Conservation (phyloP, 2,113 vertebrate genomes). For the Motacilla alba region DNA sequence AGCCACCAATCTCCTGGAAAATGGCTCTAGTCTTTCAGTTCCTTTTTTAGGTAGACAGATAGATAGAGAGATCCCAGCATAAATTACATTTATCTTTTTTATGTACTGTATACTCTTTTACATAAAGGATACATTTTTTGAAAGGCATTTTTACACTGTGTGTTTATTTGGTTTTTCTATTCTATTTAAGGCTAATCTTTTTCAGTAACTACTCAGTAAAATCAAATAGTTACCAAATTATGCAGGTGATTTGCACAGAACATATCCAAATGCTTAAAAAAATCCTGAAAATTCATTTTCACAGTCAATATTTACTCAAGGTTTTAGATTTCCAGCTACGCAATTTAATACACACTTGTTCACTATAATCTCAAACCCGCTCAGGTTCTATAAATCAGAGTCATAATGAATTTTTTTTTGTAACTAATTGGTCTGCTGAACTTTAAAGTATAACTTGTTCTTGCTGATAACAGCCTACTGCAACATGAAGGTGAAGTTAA, state of each 20-base stretch:
- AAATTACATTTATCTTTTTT: neutral
- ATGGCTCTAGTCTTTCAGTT: neutral
- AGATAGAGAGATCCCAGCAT: neutral
- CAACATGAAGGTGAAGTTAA: neutral
- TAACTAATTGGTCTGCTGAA: neutral
- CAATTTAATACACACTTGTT: neutral
- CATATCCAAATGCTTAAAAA: neutral
- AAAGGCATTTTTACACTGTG: neutral
- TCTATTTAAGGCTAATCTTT: neutral
- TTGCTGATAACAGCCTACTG: neutral
- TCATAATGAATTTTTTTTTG: neutral
- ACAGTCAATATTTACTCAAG: neutral
- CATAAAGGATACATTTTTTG: neutral
- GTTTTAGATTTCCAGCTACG: neutral
- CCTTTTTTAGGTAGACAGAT: neutral
- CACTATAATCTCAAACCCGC: neutral
- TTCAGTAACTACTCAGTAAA: neutral
- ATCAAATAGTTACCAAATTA: neutral
- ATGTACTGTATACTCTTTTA: neutral
- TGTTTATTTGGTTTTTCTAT: neutral
- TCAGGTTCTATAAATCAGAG: neutral
- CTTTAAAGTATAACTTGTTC: neutral
- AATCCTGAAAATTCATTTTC: slow-evolving; percentile 14
- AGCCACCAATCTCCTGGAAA: neutral
- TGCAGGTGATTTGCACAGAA: neutral